A percentile compares a stretch with the other conserved stretches of the same genome.
These are phyloP conservation scores for Chitala chitala DNA, from an alignment of 2,113 vertebrate species.

Conservation along the genomic window DNA sequence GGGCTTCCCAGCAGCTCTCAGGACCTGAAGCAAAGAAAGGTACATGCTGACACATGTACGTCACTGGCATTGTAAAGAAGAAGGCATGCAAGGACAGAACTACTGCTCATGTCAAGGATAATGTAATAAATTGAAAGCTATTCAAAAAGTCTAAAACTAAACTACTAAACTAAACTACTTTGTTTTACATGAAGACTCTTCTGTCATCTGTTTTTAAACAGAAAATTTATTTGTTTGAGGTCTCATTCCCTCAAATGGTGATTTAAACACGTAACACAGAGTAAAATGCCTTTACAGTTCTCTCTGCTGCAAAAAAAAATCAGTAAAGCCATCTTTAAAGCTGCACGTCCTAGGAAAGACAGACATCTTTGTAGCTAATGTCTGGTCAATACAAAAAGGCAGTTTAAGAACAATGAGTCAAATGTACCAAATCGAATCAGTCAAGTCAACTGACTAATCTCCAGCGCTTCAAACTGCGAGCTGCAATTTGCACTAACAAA, in stretches of 20 bases:
- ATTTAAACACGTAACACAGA: too few relatives aligned
- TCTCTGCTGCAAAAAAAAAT: too few relatives aligned
- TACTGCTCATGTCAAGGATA: not conserved
- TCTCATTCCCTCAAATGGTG: too few relatives aligned
- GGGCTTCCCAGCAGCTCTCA: slow-evolving; percentile 90
- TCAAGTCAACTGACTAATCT: too few relatives aligned
- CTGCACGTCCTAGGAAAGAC: too few relatives aligned
- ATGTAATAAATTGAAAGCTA: not conserved
- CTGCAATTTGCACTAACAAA: not conserved
- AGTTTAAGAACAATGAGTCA: too few relatives aligned
- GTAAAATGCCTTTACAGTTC: too few relatives aligned
- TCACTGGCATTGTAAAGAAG: not conserved
- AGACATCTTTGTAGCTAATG: too few relatives aligned
- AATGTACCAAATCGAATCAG: too few relatives aligned
- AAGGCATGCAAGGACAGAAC: not conserved
- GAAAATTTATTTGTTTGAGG: too few relatives aligned
- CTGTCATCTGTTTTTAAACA: not conserved
- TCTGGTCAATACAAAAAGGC: too few relatives aligned
- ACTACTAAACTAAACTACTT: not conserved
- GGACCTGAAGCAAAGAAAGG: slow-evolving; percentile 66
- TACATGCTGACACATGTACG: not conserved
- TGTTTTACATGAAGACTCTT: not conserved
- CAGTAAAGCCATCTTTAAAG: too few relatives aligned
- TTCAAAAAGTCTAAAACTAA: not conserved
- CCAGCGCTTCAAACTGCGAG: not conserved